Conservation (phyloP, 2,113 vertebrate genomes). For the Ceyx cyanopectus region DNA sequence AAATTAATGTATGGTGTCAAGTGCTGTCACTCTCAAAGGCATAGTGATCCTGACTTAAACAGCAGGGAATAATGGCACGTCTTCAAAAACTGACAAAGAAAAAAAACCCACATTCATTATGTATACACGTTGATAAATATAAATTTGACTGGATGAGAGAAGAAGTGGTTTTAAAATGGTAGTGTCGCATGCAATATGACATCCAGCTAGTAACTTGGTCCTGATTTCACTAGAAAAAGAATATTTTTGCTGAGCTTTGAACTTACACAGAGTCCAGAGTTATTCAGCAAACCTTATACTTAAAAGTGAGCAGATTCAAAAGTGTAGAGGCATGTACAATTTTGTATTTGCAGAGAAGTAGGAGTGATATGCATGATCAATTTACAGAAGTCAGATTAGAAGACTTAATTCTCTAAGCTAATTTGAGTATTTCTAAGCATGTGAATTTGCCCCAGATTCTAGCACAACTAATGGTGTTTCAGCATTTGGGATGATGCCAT, state of each 20-base stretch:
- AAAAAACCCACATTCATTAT: conserved; percentile 47
- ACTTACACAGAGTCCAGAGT: not conserved
- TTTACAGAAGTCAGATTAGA: not conserved
- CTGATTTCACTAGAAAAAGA: not conserved
- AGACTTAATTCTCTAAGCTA: not conserved
- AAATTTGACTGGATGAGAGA: conserved; percentile 13
- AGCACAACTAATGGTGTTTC: not conserved
- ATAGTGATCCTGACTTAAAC: conserved; percentile 1
- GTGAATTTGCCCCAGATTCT: not conserved
- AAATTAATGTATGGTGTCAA: conserved; percentile 67
- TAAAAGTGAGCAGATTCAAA: not conserved
- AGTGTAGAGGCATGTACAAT: rapidly evolving
- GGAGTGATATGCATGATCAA: rapidly evolving
- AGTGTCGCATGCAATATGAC: not conserved
- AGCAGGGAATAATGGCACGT: conserved; percentile 33
- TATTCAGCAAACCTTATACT: not conserved
- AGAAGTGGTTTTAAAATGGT: not conserved
- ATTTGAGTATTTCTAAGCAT: not conserved
- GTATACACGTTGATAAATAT: conserved; percentile 6
- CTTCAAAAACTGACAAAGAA: conserved; percentile 54
- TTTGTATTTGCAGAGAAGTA: not conserved
- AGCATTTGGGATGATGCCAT: not conserved
- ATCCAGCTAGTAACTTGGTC: not conserved
- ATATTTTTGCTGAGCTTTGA: not conserved
- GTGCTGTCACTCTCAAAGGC: conserved; percentile 57